Conservation (phyloP, 2,888 invertebrate genomes). For the Pachycephus smyrnensis region DNA sequence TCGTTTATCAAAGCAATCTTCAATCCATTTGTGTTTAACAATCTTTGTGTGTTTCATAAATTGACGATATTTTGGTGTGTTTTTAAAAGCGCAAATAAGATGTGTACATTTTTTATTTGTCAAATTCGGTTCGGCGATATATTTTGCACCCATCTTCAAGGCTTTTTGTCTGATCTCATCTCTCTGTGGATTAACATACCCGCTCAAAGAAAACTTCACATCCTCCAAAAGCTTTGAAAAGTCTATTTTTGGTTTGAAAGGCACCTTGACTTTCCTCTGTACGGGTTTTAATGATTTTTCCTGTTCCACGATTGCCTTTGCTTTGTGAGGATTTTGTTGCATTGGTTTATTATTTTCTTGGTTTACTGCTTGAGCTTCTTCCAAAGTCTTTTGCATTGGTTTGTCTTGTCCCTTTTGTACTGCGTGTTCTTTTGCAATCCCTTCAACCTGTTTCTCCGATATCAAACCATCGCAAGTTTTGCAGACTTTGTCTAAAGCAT, state of each 20-base stretch:
- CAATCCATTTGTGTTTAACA: conserved; percentile 56
- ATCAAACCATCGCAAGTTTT: conserved; percentile 43
- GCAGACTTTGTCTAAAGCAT: conserved; percentile 47
- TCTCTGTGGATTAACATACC: conserved; percentile 62
- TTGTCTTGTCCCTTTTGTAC: background rate
- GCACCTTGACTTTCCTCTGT: conserved; percentile 24
- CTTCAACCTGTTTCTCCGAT: conserved; percentile 22
- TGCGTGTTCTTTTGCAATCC: background rate
- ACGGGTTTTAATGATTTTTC: background rate
- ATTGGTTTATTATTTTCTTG: background rate
- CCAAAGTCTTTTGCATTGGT: background rate
- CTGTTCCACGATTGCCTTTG: background rate
- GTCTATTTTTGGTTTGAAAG: conserved; percentile 33
- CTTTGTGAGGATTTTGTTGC: conserved; percentile 16
- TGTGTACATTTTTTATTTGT: conserved; percentile 57
- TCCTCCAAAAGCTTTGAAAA: conserved; percentile 54
- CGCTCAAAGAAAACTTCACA: conserved; percentile 58
- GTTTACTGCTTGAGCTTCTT: background rate
- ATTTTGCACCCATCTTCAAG: conserved; percentile 60
- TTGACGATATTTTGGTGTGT: conserved; percentile 60
- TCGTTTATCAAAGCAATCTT: conserved; percentile 56
- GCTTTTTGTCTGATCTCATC: conserved; percentile 60
- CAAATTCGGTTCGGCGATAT: conserved; percentile 57
- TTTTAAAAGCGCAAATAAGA: conserved; percentile 61
- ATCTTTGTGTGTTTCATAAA: conserved; percentile 55